Conservation (phyloP, 2,113 vertebrate species). For the Crocuta crocuta region DNA sequence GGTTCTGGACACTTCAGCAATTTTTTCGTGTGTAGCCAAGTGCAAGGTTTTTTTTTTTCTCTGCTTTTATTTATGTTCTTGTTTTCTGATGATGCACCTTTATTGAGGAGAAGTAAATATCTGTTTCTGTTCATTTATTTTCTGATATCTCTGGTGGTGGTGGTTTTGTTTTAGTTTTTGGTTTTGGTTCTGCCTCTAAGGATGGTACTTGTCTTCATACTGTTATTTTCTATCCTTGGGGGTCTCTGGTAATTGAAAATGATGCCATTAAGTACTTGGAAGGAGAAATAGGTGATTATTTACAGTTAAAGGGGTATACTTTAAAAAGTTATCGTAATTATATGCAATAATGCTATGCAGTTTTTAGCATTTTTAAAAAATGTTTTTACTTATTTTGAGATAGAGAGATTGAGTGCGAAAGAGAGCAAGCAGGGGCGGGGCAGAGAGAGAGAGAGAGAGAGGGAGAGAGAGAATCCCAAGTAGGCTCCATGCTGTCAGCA, state of each 20-base stretch:
- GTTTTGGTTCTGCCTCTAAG: neutral
- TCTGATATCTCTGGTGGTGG: slow-evolving; percentile 46
- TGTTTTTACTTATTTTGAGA: too few relatives aligned
- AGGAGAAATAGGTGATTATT: slow-evolving; percentile 53
- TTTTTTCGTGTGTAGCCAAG: slow-evolving; percentile 65
- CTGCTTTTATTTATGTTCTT: slow-evolving; percentile 78
- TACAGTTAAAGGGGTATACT: slow-evolving; percentile 14
- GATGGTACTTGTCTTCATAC: slow-evolving; percentile 63
- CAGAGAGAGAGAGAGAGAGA: too few relatives aligned
- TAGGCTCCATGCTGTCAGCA: too few relatives aligned
- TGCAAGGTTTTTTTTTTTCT: slow-evolving; percentile 69
- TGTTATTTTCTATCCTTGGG: slow-evolving; percentile 49
- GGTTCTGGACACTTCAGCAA: slow-evolving; percentile 80
- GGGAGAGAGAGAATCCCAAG: too few relatives aligned
- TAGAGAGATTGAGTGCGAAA: accelerated
- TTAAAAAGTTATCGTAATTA: slow-evolving; percentile 27
- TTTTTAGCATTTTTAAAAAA: neutral
- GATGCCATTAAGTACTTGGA: slow-evolving; percentile 40
- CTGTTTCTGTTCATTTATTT: slow-evolving; percentile 80
- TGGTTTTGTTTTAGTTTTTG: neutral
- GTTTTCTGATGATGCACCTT: slow-evolving; percentile 60
- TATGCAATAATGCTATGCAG: neutral
- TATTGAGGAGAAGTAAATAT: slow-evolving; percentile 79
- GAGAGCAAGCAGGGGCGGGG: too few relatives aligned
- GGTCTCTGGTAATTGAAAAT: slow-evolving; percentile 4